Percentiles rank a stretch among this genome's conserved stretches.
These are phyloP conservation scores for Liparis tanakae DNA, from an alignment of 2,797 vertebrate species.

Conservation along the genomic window DNA sequence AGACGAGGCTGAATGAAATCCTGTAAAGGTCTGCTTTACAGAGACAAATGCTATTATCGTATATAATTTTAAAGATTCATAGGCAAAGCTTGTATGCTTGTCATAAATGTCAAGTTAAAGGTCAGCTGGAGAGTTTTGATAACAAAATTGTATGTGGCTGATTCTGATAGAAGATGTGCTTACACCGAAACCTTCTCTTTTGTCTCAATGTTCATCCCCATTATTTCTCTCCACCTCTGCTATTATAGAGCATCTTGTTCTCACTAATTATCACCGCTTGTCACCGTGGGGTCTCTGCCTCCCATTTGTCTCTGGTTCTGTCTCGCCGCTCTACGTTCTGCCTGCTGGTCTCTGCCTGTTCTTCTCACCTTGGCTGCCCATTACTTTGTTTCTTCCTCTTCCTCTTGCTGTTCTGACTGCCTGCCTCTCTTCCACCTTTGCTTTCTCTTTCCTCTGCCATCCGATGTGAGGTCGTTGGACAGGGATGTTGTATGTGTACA, in stretches of 20 bases:
- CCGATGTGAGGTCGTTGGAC: too few species aligned
- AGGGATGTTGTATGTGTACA: too few species aligned
- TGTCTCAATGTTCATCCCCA: neutral
- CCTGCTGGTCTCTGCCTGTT: constrained; percentile 11
- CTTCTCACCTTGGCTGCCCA: constrained; percentile 13
- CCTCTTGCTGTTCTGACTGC: constrained; percentile 4
- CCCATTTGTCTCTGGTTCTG: neutral
- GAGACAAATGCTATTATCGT: neutral
- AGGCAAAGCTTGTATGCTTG: constrained; percentile 9
- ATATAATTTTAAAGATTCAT: constrained; percentile 4
- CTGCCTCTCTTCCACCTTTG: neutral
- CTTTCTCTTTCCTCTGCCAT: constrained; percentile 10
- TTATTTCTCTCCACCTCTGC: neutral
- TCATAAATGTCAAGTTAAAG: constrained; percentile 48
- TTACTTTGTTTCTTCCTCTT: constrained; percentile 22
- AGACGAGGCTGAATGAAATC: neutral
- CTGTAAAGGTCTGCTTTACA: constrained; percentile 1
- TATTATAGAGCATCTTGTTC: constrained; percentile 8
- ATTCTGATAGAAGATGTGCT: constrained; percentile 24
- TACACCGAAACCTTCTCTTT: neutral
- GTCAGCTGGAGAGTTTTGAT: constrained; percentile 43
- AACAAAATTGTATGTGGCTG: constrained; percentile 19
- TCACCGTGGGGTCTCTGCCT: neutral
- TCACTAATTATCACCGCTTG: neutral
- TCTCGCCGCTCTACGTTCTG: constrained; percentile 1